These are phyloP conservation scores for Bradypodion pumilum DNA, from an alignment of 2,797 vertebrate species.

Conservation along the genomic window DNA sequence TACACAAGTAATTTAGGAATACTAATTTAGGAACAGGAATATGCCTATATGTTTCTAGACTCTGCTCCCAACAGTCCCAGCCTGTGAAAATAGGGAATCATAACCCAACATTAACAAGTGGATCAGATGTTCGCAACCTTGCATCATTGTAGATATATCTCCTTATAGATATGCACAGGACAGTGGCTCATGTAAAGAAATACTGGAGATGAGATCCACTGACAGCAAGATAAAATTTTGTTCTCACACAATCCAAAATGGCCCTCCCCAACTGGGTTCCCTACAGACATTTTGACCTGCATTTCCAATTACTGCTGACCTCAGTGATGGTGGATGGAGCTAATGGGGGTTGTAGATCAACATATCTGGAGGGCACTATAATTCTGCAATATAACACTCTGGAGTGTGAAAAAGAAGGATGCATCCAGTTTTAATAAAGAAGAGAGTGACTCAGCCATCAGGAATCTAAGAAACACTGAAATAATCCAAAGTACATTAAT, in stretches of 20 bases:
- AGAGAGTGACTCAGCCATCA: constrained; percentile 5
- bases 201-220: background rate
- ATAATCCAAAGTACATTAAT: background rate
- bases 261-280: too few species aligned
- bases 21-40: background rate
- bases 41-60: background rate
- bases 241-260: background rate
- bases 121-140: background rate
- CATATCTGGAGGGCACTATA: background rate
- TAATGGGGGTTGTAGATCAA: background rate
- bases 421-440: background rate
- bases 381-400: background rate
- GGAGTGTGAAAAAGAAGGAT: too few species aligned
- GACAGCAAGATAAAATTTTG: background rate
- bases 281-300: background rate
- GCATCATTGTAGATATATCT: background rate
- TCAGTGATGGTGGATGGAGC: background rate
- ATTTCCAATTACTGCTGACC: background rate
- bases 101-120: background rate
- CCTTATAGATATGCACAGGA: background rate
- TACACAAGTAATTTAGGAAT: background rate
- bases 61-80: background rate
- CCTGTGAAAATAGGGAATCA: background rate
- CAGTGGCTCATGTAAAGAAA: background rate
- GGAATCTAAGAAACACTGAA: background rate